phyloP scores from a whole-genome alignment of 92 coral and sea anemone species.

The Zoanthus sociatus region DNA sequence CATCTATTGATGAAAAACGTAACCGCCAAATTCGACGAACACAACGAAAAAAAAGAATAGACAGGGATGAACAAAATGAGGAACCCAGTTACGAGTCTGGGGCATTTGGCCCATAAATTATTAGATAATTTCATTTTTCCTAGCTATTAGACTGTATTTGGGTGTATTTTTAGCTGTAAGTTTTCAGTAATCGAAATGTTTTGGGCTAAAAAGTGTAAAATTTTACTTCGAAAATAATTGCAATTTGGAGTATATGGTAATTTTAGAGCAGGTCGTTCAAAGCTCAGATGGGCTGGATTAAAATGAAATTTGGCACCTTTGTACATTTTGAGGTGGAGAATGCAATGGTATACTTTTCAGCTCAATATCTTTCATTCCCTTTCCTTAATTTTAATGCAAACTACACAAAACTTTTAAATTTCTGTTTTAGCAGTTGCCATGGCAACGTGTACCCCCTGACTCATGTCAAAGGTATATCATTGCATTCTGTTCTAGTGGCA shows the following conservation, averaged over 20 bases:
- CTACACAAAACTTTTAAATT: neutral
- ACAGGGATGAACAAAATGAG: constrained; percentile 35
- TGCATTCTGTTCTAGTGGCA: constrained; percentile 12
- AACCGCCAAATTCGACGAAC: constrained; percentile 55
- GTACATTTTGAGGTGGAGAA: constrained; percentile 13
- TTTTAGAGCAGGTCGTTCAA: constrained; percentile 22
- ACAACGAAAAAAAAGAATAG: constrained; percentile 37
- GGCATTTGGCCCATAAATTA: constrained; percentile 53
- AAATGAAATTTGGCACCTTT: constrained; percentile 23
- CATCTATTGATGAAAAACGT: constrained; percentile 29
- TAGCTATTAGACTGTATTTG: neutral
- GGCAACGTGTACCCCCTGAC: constrained; percentile 43
- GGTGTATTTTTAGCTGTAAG: neutral
- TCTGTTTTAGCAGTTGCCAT: constrained; percentile 22
- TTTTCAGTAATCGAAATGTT: neutral
- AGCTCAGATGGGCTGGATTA: neutral
- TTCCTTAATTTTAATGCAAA: neutral
- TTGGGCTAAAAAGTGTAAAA: constrained; percentile 16
- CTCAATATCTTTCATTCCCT: neutral
- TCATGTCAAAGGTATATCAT: neutral
- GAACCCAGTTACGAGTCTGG: constrained; percentile 50
- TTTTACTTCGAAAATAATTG: neutral
- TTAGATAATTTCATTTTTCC: neutral
- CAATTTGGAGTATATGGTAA: neutral
- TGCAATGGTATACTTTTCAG: constrained; percentile 6